phyloP scores from a whole-genome alignment of 2,888 invertebrate species.

The Drosophila paramelanica region DNA sequence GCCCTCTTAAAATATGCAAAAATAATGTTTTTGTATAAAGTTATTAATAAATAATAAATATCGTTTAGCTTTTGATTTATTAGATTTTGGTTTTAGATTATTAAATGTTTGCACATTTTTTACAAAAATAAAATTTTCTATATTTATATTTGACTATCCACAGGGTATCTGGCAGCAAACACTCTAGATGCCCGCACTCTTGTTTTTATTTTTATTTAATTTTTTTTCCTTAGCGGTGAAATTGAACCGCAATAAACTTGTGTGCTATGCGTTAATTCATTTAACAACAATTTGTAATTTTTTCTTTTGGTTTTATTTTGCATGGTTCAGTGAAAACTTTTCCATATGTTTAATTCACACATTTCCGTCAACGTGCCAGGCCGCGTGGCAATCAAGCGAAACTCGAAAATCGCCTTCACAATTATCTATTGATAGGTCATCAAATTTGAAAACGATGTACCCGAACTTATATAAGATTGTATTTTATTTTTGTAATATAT shows the following conservation, averaged over 20 bases:
- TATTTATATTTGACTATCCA: too few species aligned
- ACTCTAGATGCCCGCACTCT: background rate
- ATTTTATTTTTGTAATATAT: background rate
- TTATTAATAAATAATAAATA: too few species aligned
- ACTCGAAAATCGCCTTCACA: conserved; percentile 57
- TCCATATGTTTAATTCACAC: conserved; percentile 63
- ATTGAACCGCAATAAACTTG: conserved; percentile 51
- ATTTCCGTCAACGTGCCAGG: conserved; percentile 71
- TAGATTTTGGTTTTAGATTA: too few species aligned
- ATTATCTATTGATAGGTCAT: background rate
- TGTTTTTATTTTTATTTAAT: conserved; percentile 3
- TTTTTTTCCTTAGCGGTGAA: conserved; percentile 33
- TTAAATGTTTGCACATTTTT: too few species aligned
- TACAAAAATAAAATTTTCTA: too few species aligned
- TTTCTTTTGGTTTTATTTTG: background rate
- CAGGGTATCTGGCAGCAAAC: background rate
- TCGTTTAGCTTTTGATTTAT: too few species aligned
- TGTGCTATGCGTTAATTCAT: conserved; percentile 43
- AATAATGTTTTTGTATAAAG: too few species aligned
- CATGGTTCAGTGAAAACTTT: conserved; percentile 56
- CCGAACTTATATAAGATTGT: background rate
- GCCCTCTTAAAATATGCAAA: too few species aligned
- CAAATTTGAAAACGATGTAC: conserved; percentile 21
- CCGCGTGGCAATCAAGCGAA: conserved; percentile 38
- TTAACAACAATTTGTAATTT: conserved; percentile 24